phyloP scores from a whole-genome alignment of 2,888 invertebrate species.

The Arge pagana region DNA sequence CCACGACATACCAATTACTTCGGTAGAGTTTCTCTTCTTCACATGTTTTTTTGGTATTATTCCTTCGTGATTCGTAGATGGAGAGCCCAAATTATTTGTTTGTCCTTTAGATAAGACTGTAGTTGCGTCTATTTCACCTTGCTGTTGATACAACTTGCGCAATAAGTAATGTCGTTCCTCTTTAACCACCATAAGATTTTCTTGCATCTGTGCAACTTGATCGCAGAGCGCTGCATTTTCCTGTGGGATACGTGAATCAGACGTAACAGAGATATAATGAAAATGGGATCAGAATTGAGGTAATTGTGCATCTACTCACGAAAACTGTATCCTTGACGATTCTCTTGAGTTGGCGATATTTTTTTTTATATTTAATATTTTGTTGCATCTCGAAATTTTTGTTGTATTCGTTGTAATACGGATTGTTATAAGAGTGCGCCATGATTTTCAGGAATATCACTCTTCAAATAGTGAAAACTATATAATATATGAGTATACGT shows the following conservation, averaged over 20 bases:
- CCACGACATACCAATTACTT: conserved; percentile 32
- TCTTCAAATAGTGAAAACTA: no score
- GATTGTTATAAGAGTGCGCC: conserved; percentile 48
- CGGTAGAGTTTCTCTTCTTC: conserved; percentile 46
- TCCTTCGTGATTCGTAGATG: conserved; percentile 39
- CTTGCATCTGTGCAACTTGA: conserved; percentile 84
- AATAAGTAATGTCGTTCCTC: conserved; percentile 83
- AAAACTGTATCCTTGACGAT: conserved; percentile 69
- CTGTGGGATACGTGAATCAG: no score
- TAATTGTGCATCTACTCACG: conserved; percentile 60
- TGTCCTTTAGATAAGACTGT: conserved; percentile 41
- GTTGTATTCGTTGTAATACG: conserved; percentile 47
- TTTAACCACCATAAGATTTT: conserved; percentile 77
- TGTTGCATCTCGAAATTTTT: conserved; percentile 54
- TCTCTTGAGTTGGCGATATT: conserved; percentile 67
- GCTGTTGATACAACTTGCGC: conserved; percentile 73
- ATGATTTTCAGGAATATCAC: conserved; percentile 36
- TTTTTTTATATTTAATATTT: conserved; percentile 65
- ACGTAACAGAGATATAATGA: background rate
- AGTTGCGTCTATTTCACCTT: conserved; percentile 50
- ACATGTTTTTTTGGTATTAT: conserved; percentile 45
- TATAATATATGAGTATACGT: no score
- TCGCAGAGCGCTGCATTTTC: conserved; percentile 87
- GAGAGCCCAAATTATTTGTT: conserved; percentile 39
- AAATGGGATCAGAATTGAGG: background rate